Conservation (phyloP, 2,888 invertebrate genomes). For the Crepidodera aurea region DNA sequence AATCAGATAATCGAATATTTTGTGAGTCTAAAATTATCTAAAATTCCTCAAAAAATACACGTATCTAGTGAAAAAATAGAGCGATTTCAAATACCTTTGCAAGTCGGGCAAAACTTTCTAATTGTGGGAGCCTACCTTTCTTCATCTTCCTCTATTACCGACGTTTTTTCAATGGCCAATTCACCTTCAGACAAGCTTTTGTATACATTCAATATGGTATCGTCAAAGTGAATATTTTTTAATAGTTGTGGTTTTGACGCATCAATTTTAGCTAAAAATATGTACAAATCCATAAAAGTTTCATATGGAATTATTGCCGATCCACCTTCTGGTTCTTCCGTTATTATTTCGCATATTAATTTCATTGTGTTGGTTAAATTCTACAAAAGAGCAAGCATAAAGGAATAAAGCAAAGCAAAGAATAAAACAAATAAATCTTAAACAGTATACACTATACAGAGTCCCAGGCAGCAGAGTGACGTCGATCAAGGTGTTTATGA, state of each 20-base stretch:
- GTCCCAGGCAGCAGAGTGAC: too few species aligned
- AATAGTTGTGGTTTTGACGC: constrained; percentile 60
- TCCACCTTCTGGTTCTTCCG: constrained; percentile 85
- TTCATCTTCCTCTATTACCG: constrained; percentile 35
- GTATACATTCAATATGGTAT: constrained; percentile 53
- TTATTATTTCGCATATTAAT: constrained; percentile 80
- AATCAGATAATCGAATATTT: too few species aligned
- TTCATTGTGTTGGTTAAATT: constrained; percentile 81
- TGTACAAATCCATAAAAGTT: constrained; percentile 70
- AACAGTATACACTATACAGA: too few species aligned
- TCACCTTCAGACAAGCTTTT: constrained; percentile 41
- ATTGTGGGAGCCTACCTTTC: neutral
- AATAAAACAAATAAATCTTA: too few species aligned
- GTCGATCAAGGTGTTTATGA: too few species aligned
- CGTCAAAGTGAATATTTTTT: constrained; percentile 55
- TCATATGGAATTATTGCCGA: constrained; percentile 75
- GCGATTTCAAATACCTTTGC: too few species aligned
- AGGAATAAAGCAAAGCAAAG: too few species aligned
- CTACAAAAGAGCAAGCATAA: constrained; percentile 65
- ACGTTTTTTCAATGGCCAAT: constrained; percentile 28
- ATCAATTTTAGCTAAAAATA: constrained; percentile 67
- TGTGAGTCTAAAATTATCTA: too few species aligned
- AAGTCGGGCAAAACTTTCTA: too few species aligned
- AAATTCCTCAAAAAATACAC: too few species aligned
- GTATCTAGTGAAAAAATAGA: too few species aligned